Evolutionary conservation across 2,888 invertebrate species (phyloP).

Genomic region (Odontothrips loti): DNA sequence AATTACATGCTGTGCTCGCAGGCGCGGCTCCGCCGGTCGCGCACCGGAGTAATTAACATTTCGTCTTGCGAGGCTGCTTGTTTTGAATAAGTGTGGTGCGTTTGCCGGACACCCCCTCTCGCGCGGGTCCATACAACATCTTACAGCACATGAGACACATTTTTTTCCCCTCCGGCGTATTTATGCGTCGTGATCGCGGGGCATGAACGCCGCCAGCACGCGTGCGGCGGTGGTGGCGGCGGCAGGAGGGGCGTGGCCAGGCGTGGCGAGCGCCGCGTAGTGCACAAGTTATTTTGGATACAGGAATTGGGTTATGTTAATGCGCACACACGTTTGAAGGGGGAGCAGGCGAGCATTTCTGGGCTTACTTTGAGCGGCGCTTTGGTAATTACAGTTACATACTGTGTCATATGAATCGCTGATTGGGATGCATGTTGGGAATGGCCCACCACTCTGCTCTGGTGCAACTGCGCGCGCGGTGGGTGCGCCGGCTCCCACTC

Average conservation of each 20-base stretch:
- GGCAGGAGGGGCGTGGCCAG: not conserved
- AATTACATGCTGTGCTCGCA: not conserved
- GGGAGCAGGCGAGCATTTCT: not conserved
- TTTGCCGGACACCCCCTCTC: too few relatives aligned
- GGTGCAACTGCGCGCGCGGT: not conserved
- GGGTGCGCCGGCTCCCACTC: not conserved
- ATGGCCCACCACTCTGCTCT: not conserved
- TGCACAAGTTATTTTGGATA: not conserved
- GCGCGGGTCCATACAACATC: too few relatives aligned
- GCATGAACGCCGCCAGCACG: not conserved
- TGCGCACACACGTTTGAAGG: not conserved
- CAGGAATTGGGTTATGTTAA: conserved; percentile 7
- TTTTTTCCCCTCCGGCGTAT: not conserved
- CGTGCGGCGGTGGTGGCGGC: not conserved
- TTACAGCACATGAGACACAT: too few relatives aligned
- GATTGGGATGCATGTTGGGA: not conserved
- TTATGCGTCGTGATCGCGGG: not conserved
- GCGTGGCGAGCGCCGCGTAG: not conserved
- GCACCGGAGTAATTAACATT: not conserved
- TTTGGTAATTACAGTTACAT: conserved; percentile 6
- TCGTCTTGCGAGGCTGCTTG: too few relatives aligned
- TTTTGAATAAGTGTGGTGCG: too few relatives aligned
- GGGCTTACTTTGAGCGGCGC: not conserved
- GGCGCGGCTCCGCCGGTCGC: too few relatives aligned
- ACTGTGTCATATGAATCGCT: not conserved